phyloP scores from a whole-genome alignment of 2,113 vertebrate species.

The Desmodus rotundus region DNA sequence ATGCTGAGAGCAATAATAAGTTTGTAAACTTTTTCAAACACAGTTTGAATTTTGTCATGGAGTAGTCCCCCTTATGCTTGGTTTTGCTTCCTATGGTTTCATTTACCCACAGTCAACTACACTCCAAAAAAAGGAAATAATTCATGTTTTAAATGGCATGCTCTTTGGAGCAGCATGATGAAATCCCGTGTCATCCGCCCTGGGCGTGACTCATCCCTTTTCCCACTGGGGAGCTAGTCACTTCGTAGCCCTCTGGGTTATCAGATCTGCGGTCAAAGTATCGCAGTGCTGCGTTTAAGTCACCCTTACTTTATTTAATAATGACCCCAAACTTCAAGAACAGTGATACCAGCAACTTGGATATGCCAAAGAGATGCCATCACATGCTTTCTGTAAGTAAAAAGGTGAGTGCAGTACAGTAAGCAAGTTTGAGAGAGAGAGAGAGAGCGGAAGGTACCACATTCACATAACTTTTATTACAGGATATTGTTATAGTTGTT shows the following conservation, averaged over 20 bases:
- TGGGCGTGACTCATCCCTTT: neutral
- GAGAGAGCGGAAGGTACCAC: neutral
- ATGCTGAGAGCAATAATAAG: constrained; percentile 31
- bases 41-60: constrained; percentile 2
- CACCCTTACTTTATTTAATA: neutral
- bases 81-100: neutral
- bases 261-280: too few species aligned
- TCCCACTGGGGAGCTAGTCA: neutral
- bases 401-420: neutral
- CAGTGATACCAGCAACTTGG: neutral
- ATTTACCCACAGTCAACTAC: neutral
- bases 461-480: neutral
- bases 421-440: neutral
- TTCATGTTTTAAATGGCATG: neutral
- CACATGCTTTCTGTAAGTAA: neutral
- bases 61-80: neutral
- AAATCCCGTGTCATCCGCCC: neutral
- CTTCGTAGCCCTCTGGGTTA: neutral
- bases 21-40: constrained; percentile 5
- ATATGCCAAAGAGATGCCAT: neutral
- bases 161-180: neutral
- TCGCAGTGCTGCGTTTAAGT: too few species aligned
- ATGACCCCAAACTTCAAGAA: neutral
- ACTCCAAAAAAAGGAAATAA: neutral
- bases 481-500: neutral